These are phyloP conservation scores for Acrobasis repandana DNA, from an alignment of 2,888 invertebrate genomes.

Conservation along the genomic window DNA sequence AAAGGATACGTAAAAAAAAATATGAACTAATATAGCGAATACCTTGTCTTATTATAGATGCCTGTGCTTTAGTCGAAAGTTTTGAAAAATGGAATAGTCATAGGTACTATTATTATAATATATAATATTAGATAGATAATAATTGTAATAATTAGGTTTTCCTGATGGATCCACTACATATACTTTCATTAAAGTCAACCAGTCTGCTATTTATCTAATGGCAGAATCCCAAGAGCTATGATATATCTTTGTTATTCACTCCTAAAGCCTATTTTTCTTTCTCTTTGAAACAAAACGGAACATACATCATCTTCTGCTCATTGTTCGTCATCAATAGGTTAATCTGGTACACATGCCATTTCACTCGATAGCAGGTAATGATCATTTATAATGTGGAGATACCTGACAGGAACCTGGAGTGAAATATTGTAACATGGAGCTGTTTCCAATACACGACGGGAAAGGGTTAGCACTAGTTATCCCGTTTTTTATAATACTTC, in stretches of 20 bases:
- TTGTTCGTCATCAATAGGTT: conserved; percentile 46
- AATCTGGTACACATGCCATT: conserved; percentile 57
- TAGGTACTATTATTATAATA: no score
- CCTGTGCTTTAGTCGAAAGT: no score
- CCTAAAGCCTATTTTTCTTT: not conserved
- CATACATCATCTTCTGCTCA: conserved; percentile 34
- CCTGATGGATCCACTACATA: no score
- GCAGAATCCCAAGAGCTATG: no score
- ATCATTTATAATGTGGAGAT: conserved; percentile 61
- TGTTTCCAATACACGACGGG: conserved; percentile 33
- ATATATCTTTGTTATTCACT: not conserved
- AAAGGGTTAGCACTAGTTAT: conserved; percentile 11
- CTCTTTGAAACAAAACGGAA: conserved; percentile 16
- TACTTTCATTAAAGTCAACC: no score
- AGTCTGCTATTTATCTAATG: no score
- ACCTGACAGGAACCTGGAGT: conserved; percentile 37
- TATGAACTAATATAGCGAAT: no score
- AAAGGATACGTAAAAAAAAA: no score
- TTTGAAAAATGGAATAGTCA: no score
- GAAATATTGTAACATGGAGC: conserved; percentile 45
- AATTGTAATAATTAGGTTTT: no score
- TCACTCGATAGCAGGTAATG: conserved; percentile 44
- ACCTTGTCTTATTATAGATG: no score
- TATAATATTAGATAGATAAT: no score
- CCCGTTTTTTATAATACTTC: not conserved